Evolutionary conservation across 2,113 vertebrate species (phyloP).

Genomic region (Rana temporaria): DNA sequence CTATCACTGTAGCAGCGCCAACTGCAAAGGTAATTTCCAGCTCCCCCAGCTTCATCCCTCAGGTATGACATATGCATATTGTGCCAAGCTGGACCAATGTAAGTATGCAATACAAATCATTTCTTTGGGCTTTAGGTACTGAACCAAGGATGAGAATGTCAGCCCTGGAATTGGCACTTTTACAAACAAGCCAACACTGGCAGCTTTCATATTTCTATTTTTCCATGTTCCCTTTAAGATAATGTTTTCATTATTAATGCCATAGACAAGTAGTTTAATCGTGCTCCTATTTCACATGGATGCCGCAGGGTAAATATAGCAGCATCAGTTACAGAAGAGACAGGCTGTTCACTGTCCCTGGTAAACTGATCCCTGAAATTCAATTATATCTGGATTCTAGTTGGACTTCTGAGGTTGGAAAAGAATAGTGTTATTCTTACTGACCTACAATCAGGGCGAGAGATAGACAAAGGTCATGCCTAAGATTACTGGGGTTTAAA

Average conservation of each 20-base stretch:
- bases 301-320: conserved; percentile 2
- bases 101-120: too few relatives aligned
- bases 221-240: not conserved
- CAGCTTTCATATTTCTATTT: too few relatives aligned
- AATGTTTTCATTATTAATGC: conserved; percentile 19
- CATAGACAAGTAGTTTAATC: conserved; percentile 8
- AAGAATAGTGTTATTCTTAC: not conserved
- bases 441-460: not conserved
- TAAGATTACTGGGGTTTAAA: too few relatives aligned
- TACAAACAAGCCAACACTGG: too few relatives aligned
- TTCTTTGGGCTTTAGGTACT: too few relatives aligned
- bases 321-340: not conserved
- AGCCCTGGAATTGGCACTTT: too few relatives aligned
- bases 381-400: not conserved
- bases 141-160: too few relatives aligned
- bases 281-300: not conserved
- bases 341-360: not conserved
- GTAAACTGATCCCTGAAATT: conserved; percentile 4
- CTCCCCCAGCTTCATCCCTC: too few relatives aligned
- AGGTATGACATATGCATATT: too few relatives aligned
- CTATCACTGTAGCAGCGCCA: too few relatives aligned
- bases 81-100: too few relatives aligned
- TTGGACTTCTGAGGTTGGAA: not conserved
- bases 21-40: too few relatives aligned
- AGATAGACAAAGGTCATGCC: not conserved